phyloP scores from a whole-genome alignment of 2,888 invertebrate genomes.

The Erebia aethiops region DNA sequence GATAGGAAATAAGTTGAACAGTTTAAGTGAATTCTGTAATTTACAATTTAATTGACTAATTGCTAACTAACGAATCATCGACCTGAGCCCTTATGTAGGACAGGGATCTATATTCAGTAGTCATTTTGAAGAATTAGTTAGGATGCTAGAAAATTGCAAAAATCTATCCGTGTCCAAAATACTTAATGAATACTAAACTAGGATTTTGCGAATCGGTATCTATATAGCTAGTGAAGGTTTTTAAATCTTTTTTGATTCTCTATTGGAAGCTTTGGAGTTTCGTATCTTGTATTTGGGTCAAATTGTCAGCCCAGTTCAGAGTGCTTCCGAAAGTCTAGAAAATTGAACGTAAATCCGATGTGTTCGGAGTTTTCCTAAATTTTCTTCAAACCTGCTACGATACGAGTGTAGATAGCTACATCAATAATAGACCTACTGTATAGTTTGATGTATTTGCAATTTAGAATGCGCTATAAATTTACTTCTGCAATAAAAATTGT shows the following conservation, averaged over 20 bases:
- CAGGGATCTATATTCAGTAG: not conserved
- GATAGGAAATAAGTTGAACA: not conserved
- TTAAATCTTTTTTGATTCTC: slow-evolving; percentile 67
- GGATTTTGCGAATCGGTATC: slow-evolving; percentile 53
- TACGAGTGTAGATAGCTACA: slow-evolving; percentile 37
- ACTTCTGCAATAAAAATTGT: too few relatives aligned
- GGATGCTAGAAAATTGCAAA: not conserved
- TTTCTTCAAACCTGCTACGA: slow-evolving; percentile 49
- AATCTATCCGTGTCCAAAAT: not conserved
- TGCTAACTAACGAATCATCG: not conserved
- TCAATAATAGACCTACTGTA: not conserved
- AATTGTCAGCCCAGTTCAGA: slow-evolving; percentile 61
- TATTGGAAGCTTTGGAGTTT: slow-evolving; percentile 61
- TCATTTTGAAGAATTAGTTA: not conserved
- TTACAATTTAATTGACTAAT: not conserved
- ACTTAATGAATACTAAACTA: slow-evolving; percentile 35
- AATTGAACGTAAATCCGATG: slow-evolving; percentile 81
- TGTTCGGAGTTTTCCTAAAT: slow-evolving; percentile 44
- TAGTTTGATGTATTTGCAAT: too few relatives aligned
- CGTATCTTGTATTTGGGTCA: slow-evolving; percentile 62
- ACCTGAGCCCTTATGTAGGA: not conserved
- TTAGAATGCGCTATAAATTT: not conserved
- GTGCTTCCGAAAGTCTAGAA: slow-evolving; percentile 71
- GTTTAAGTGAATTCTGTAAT: not conserved
- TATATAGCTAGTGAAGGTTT: slow-evolving; percentile 55